Conservation (phyloP, 2,113 vertebrate species). For the Verasper variegatus region DNA sequence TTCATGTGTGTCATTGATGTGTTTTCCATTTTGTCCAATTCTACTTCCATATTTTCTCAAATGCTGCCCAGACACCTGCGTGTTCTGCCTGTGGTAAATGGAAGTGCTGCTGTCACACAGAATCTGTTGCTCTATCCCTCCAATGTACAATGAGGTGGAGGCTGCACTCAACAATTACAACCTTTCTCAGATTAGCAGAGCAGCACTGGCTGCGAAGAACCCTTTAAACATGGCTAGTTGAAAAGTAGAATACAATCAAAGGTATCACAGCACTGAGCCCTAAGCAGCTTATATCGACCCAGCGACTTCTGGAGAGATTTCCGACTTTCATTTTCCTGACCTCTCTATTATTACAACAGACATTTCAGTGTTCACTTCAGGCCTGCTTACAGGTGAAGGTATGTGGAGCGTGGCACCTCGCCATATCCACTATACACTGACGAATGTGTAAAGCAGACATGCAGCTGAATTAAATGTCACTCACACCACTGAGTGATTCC, state of each 20-base stretch:
- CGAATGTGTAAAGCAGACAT: conserved; percentile 33
- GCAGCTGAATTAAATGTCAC: conserved; percentile 55
- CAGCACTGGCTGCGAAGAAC: conserved; percentile 32
- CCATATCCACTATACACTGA: conserved; percentile 6
- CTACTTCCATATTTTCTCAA: not conserved
- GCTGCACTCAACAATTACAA: conserved; percentile 50
- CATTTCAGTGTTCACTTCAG: conserved; percentile 35
- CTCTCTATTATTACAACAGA: conserved; percentile 33
- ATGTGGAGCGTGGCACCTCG: not conserved
- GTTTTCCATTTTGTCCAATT: not conserved
- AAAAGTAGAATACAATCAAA: conserved; percentile 31
- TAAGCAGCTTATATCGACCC: conserved; percentile 13
- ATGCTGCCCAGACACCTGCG: conserved; percentile 33
- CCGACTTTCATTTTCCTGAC: conserved; percentile 24
- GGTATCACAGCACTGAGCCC: conserved; percentile 4
- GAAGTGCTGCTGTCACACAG: conserved; percentile 44
- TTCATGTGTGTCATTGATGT: not conserved
- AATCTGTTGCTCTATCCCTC: conserved; percentile 61
- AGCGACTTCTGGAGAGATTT: conserved; percentile 13
- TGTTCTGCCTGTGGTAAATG: conserved; percentile 26
- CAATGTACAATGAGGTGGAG: conserved; percentile 50
- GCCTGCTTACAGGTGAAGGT: conserved; percentile 13
- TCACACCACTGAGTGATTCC: conserved; percentile 40
- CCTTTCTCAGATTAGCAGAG: conserved; percentile 46
- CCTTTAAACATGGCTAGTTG: conserved; percentile 10